Evolutionary conservation across 2,113 vertebrate species (phyloP).

Genomic region (Oriolus oriolus): DNA sequence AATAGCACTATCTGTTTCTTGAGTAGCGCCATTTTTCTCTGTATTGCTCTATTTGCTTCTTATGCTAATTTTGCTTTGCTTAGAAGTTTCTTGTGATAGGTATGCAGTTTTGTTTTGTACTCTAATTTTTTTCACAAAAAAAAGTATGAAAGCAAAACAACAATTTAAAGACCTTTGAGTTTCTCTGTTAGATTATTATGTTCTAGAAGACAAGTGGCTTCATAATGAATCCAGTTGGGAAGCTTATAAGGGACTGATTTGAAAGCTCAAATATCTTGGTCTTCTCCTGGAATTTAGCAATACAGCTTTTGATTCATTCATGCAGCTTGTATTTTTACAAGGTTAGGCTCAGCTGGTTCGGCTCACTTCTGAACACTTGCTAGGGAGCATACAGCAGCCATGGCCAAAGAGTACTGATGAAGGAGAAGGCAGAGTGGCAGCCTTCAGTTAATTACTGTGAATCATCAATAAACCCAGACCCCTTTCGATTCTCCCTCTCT

Average conservation of each 20-base stretch:
- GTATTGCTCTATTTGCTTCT: neutral
- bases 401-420: neutral
- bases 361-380: neutral
- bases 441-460: neutral
- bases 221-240: neutral
- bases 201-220: neutral
- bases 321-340: neutral
- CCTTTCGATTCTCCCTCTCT: neutral
- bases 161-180: neutral
- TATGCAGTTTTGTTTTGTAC: neutral
- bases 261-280: neutral
- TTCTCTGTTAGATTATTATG: neutral
- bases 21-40: conserved; percentile 7
- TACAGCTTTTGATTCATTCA: neutral
- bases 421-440: neutral
- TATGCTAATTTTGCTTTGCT: conserved; percentile 1
- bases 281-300: neutral
- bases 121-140: neutral
- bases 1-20: conserved; percentile 3
- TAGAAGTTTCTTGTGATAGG: neutral
- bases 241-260: neutral
- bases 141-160: neutral
- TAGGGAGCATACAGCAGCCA: neutral
- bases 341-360: neutral
- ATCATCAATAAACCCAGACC: neutral